A percentile compares a stretch with the other conserved stretches of the same genome.
phyloP scores from a whole-genome alignment of 2,797 vertebrate species.

The Amblyraja radiata region DNA sequence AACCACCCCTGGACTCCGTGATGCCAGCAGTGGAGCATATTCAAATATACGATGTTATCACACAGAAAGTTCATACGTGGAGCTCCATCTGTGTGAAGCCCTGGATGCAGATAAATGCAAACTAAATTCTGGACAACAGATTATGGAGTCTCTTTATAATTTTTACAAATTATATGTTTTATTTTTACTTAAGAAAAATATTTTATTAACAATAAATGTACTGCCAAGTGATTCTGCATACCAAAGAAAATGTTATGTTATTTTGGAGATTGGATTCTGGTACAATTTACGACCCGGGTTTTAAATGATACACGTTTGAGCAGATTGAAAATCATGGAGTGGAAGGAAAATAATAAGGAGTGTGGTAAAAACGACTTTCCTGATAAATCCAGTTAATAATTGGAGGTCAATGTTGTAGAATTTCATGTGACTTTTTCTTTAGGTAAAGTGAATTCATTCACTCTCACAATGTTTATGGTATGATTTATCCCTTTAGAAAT shows the following conservation, averaged over 20 bases:
- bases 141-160: too few species aligned
- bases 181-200: not conserved
- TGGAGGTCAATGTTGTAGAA: not conserved
- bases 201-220: not conserved
- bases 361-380: not conserved
- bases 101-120: too few species aligned
- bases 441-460: not conserved
- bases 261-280: not conserved
- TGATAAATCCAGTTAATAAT: not conserved
- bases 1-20: too few species aligned
- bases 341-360: not conserved
- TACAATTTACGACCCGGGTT: not conserved
- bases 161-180: not conserved
- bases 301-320: not conserved
- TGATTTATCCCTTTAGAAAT: constrained; percentile 16
- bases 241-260: not conserved
- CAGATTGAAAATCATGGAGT: not conserved
- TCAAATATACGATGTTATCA: too few species aligned
- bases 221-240: not conserved
- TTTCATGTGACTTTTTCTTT: too few species aligned
- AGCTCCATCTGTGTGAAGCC: too few species aligned
- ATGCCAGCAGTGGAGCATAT: too few species aligned
- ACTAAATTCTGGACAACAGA: too few species aligned
- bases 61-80: too few species aligned
- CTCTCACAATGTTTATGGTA: not conserved